These are phyloP conservation scores for Apis mellifera DNA, from an alignment of 1,140 invertebrate species.

Conservation along the genomic window Amel_HAv3.1 CM009936.2:11988001-11988500, in stretches of 20 bases:
- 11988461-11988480: background rate
- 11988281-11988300: background rate
- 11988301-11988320: background rate
- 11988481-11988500: background rate
- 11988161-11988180: background rate
- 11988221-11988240: constrained; percentile 10
- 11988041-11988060: background rate
- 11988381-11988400: constrained; percentile 45
- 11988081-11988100: constrained; percentile 27
- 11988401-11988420: constrained; percentile 72
- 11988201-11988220: background rate
- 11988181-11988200: background rate
- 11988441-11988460: constrained; percentile 52
- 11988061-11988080: constrained; percentile 16
- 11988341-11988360: background rate
- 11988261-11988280: background rate
- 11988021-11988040: background rate
- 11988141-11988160: background rate
- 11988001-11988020: background rate
- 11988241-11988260: constrained; percentile 61
- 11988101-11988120: background rate
- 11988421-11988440: constrained; percentile 75
- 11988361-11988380: constrained; percentile 6
- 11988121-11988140: background rate
- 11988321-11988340: too few relatives aligned